These are phyloP conservation scores for Bellardia bayeri DNA, from an alignment of 2,888 invertebrate genomes.

Conservation along the genomic window DNA sequence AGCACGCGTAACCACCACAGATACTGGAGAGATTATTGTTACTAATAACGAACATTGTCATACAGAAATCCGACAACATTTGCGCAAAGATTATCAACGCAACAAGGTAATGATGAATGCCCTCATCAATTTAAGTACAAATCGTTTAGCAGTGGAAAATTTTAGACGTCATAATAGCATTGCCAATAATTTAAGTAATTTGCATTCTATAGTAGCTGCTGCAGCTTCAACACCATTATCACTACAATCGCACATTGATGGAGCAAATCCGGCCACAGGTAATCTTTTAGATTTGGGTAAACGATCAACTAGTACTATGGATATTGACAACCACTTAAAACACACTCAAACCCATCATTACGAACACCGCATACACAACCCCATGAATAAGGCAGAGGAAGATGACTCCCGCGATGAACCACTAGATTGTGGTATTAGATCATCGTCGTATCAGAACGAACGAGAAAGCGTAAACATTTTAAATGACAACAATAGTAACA, in stretches of 20 bases:
- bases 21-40: conserved; percentile 83
- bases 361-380: conserved; percentile 54
- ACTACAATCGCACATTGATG: conserved; percentile 60
- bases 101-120: conserved; percentile 84
- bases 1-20: conserved; percentile 84
- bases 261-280: conserved; percentile 7
- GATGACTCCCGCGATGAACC: conserved; percentile 76
- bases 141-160: conserved; percentile 78
- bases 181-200: conserved; percentile 73
- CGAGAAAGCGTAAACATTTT: conserved; percentile 19
- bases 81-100: conserved; percentile 84
- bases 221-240: conserved; percentile 58
- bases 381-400: conserved; percentile 61
- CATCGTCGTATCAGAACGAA: conserved; percentile 62
- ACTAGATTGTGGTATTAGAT: conserved; percentile 79
- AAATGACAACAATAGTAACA: conserved; percentile 37
- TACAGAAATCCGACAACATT: conserved; percentile 84
- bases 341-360: conserved; percentile 67
- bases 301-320: conserved; percentile 52
- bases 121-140: conserved; percentile 81
- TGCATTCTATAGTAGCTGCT: conserved; percentile 74
- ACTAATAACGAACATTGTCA: conserved; percentile 85
- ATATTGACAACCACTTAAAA: conserved; percentile 30
- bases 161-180: conserved; percentile 77
- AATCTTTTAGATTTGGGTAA: conserved; percentile 71